These are phyloP conservation scores for Intellagama lesueurii DNA, from an alignment of 2,797 vertebrate species.

Conservation along the genomic window DNA sequence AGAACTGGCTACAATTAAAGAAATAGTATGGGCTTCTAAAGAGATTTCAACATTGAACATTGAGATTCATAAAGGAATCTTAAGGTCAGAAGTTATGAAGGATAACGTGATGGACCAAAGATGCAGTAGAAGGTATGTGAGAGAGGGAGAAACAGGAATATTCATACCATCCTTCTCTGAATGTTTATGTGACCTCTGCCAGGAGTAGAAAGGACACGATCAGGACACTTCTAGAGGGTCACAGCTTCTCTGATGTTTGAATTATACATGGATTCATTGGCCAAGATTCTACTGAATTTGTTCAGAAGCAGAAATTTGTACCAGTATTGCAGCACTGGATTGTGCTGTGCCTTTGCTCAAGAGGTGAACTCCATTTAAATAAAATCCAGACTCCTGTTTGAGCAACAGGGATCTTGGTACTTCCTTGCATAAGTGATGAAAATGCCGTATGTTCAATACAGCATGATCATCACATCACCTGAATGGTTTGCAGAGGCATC, in stretches of 20 bases:
- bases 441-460: no score
- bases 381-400: no score
- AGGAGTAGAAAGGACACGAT: neutral
- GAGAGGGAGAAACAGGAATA: neutral
- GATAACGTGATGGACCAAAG: neutral
- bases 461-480: no score
- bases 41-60: neutral
- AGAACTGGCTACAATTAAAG: neutral
- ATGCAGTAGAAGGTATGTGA: neutral
- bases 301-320: no score
- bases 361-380: no score
- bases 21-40: neutral
- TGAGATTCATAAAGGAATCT: neutral
- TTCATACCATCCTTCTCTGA: neutral
- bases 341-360: no score
- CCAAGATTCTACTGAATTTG: no score
- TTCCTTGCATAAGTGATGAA: no score
- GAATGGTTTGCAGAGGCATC: neutral
- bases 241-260: neutral
- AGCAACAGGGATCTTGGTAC: no score
- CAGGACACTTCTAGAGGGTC: neutral
- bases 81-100: constrained; percentile 5
- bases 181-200: neutral
- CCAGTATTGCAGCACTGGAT: no score
- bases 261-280: neutral